Evolutionary conservation across 2,888 invertebrate genomes (phyloP), one percentile per base, ranked within the genome.

Genomic region (Psylliodes chrysocephalus): DNA sequence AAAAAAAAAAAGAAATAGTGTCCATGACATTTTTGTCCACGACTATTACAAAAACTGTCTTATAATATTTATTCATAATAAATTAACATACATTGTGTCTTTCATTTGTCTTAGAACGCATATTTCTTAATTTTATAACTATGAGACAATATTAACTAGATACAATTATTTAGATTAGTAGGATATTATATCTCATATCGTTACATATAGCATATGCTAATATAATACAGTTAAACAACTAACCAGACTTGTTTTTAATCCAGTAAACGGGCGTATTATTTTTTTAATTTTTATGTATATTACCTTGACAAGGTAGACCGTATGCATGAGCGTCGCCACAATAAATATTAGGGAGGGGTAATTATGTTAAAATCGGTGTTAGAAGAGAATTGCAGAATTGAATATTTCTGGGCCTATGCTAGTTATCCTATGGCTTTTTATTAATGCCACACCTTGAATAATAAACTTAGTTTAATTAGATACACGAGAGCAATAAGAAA

Each of bases 11-110:
- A 49, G 6, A 42, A 18, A 18, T 1, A 22, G 25, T 53, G 54
- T 25, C 57, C 57, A 14, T 57, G 57, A 57, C 57, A 57, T 57
- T 57, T 57, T 35, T 47, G 47, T 38, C 56, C 10, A 42, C 3
- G 17, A 15, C 44, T 28, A 56, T 56, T 40, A 53, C 25, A 40
- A 33, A 22, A 28, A 22, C 35, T 35, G 30, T 19, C 46, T 56
- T 46, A 28, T n/a, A 56, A 33, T 33, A 18, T 42, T 22, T 56
- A 57, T 47, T 30, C 19, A 7, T 17, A 57, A 57, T 35, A 18
- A 35, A 57, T 57, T 57, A 22, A 42, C 47, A 47, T 28, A 47
- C 22, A 57, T 57, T 47, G n/a, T 22, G n/a, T 22, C 40, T 15
- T 7, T 12, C 14, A 18, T 47, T 35, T 47, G 15, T 35, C 1